Evolutionary conservation across 2,797 vertebrate species (phyloP).

Genomic region (Numenius phaeopus): DNA sequence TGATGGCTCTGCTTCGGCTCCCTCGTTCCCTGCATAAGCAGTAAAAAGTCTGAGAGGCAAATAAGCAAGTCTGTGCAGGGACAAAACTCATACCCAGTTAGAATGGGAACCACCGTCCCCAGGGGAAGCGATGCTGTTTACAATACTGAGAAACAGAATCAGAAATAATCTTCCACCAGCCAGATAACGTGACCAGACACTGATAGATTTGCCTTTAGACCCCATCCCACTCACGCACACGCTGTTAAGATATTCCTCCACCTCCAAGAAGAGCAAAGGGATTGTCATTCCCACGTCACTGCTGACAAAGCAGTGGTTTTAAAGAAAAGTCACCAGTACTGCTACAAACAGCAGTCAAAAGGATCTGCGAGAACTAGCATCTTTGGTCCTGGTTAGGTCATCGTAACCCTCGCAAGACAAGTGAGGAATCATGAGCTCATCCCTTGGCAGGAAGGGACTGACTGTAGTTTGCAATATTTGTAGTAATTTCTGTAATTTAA

Average conservation of each 20-base stretch:
- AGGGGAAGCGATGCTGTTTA: not conserved
- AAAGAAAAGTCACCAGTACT: not conserved
- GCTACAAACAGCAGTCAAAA: not conserved
- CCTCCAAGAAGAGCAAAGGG: not conserved
- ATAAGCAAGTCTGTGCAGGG: not conserved
- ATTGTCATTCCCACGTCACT: not conserved
- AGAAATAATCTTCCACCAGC: not conserved
- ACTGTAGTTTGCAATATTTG: slow-evolving; percentile 40
- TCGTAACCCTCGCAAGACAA: slow-evolving; percentile 2
- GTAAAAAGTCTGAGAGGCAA: not conserved
- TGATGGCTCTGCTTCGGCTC: not conserved
- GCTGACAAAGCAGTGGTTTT: not conserved
- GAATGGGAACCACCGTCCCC: not conserved
- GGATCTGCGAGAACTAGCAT: not conserved
- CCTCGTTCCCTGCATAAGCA: not conserved
- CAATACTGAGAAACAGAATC: not conserved
- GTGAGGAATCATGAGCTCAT: slow-evolving; percentile 65
- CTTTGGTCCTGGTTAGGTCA: slow-evolving; percentile 42
- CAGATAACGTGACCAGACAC: not conserved
- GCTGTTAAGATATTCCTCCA: not conserved
- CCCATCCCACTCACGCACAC: not conserved
- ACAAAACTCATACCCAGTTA: not conserved
- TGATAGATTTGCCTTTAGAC: not conserved
- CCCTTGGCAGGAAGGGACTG: slow-evolving; percentile 50
- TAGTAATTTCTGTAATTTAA: slow-evolving; percentile 65